These are phyloP conservation scores for Cyclophora punctaria DNA, from an alignment of 2,888 invertebrate species.

Conservation along the genomic window DNA sequence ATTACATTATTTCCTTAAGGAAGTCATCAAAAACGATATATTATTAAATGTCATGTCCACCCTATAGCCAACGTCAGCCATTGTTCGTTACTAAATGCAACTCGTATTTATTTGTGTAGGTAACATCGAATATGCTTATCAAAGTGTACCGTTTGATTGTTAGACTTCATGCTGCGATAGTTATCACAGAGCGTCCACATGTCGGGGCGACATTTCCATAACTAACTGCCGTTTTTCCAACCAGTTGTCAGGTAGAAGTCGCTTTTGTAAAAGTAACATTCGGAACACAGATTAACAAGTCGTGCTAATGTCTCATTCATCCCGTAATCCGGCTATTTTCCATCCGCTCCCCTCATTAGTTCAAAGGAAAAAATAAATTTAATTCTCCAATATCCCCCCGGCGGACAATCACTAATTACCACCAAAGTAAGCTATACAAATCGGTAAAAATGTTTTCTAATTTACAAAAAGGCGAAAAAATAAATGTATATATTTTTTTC, in stretches of 20 bases:
- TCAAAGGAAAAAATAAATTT: conserved; percentile 53
- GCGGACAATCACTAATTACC: conserved; percentile 68
- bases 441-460: conserved; percentile 72
- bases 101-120: conserved; percentile 59
- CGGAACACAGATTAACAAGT: conserved; percentile 10
- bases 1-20: too few relatives aligned
- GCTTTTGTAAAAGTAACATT: too few relatives aligned
- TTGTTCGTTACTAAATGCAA: conserved; percentile 43
- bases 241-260: neutral
- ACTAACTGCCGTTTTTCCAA: neutral
- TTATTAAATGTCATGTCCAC: conserved; percentile 28
- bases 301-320: conserved; percentile 28
- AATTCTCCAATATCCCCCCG: conserved; percentile 40
- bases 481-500: conserved; percentile 26
- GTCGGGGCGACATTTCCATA: neutral
- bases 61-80: conserved; percentile 20
- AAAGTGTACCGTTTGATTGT: conserved; percentile 36
- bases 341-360: conserved; percentile 52
- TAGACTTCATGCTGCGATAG: neutral
- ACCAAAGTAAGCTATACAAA: conserved; percentile 66
- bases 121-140: conserved; percentile 65
- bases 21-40: neutral
- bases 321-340: conserved; percentile 44
- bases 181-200: too few relatives aligned
- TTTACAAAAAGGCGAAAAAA: conserved; percentile 53